Conservation (phyloP, 2,797 vertebrate genomes). For the Argentina silus region DNA sequence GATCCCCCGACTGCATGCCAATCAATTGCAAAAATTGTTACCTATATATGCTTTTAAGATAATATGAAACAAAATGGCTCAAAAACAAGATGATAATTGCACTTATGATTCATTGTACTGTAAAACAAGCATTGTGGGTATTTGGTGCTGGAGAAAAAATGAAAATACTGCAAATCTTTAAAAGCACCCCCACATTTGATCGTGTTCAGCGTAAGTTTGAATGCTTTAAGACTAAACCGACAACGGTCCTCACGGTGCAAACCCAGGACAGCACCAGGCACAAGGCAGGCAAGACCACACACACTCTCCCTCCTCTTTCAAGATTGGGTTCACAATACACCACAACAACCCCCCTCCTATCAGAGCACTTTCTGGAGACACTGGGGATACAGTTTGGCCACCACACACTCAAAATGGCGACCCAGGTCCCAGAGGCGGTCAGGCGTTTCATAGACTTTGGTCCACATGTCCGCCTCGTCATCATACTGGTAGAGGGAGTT, state of each 20-base stretch:
- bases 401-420: conserved; percentile 98
- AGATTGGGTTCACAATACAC: conserved; percentile 46
- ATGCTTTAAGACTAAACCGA: conserved; percentile 76
- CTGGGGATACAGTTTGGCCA: conserved; percentile 98
- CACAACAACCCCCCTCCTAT: conserved; percentile 36
- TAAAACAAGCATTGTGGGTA: conserved; percentile 85
- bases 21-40: conserved; percentile 63
- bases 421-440: conserved; percentile 99
- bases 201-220: conserved; percentile 68
- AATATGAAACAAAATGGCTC: conserved; percentile 74
- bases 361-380: conserved; percentile 99
- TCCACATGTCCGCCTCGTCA: conserved; percentile 88
- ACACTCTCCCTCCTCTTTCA: conserved; percentile 37
- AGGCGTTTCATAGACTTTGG: conserved; percentile 95
- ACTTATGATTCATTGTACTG: conserved; percentile 94
- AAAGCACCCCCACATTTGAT: conserved; percentile 83
- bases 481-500: conserved; percentile 98
- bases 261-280: conserved; percentile 83
- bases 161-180: conserved; percentile 84
- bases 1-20: conserved; percentile 65
- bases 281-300: conserved; percentile 65
- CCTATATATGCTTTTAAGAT: conserved; percentile 59
- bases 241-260: conserved; percentile 78
- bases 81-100: conserved; percentile 93
- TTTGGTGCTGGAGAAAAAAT: conserved; percentile 71